Evolutionary conservation across 2,888 invertebrate species (phyloP).

Genomic region (Prosapia bicincta): DNA sequence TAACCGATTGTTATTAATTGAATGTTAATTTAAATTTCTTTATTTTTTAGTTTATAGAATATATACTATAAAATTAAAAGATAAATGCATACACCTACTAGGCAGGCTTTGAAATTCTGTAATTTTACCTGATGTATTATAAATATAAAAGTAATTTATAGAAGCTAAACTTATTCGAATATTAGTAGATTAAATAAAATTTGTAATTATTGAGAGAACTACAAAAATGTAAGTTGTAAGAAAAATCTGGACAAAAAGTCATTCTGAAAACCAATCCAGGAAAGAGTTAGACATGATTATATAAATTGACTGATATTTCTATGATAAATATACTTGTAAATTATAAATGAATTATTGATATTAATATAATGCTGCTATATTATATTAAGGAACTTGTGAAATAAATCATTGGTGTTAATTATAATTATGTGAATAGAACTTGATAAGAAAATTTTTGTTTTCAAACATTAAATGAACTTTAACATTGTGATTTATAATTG

Average conservation of each 20-base stretch:
- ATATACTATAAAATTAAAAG: too few relatives aligned
- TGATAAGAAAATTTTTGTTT: background rate
- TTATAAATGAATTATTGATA: slow-evolving; percentile 2
- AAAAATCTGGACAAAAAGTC: background rate
- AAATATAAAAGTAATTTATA: background rate
- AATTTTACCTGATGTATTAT: background rate
- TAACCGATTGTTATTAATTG: too few relatives aligned
- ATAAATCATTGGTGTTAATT: background rate
- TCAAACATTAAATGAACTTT: background rate
- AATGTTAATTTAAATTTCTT: too few relatives aligned
- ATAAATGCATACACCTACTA: too few relatives aligned
- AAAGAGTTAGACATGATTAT: background rate
- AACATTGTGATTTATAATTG: background rate
- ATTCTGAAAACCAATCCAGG: background rate
- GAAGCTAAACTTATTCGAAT: background rate
- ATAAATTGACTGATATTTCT: background rate
- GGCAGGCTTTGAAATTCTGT: background rate
- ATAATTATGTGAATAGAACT: background rate
- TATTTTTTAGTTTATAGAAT: too few relatives aligned
- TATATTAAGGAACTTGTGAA: background rate
- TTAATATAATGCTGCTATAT: background rate
- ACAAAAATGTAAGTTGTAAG: background rate
- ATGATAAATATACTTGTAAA: background rate
- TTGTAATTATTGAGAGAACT: background rate
- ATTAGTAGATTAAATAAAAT: background rate